Base-by-base conservation (phyloP, 2,888 invertebrate species). In the Drosophila koepferae region DNA sequence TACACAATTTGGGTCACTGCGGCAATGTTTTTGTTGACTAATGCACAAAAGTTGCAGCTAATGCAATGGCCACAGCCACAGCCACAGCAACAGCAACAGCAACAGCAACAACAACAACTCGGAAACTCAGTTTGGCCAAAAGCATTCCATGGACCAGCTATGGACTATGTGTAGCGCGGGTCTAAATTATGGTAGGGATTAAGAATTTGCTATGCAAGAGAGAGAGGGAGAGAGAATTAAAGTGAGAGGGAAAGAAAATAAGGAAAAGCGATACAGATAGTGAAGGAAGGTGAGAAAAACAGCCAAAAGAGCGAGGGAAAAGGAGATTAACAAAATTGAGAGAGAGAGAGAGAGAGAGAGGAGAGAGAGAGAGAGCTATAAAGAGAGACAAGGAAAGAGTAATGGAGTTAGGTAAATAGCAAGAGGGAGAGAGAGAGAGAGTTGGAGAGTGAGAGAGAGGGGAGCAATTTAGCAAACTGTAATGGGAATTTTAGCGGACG, bases 1-100 rank as follows among this genome's bases (percentile, higher is more conserved):
- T 69, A 72, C 68, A 70, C 68, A 79, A 89, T 89, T 82, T 87
- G 77, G 86, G 86, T 86, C 89, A 89, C 86, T 86, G 86, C 86
- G 86, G 86, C 83, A 89, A 82, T 89, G 82, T 89, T 89, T 77
- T 77, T 77, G 86, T 80, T 73, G 85, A 82, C 75, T 79, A 74
- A 76, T 77, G 74, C 74, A 68, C 73, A 70, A 71, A 80, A 71
- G 63, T 75, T 66, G 70, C 66, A 66, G 75, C 80, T 58, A 70
- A 65, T 62, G 66, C 65, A 58, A 49, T 16, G 38, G 40, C 16
- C 36, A 43, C 41, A 54, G 46, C 63, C 54, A 34, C 63, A 60
- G 36, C 59, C 40, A 36, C 51, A 51, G 28, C 73, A 48, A 18
- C 43, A 18, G 4, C 55, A 28, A 12, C 53, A 62, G 63, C 63